Base-by-base conservation (phyloP, 2,888 invertebrate species). In the Camptogramma bilineatum region DNA sequence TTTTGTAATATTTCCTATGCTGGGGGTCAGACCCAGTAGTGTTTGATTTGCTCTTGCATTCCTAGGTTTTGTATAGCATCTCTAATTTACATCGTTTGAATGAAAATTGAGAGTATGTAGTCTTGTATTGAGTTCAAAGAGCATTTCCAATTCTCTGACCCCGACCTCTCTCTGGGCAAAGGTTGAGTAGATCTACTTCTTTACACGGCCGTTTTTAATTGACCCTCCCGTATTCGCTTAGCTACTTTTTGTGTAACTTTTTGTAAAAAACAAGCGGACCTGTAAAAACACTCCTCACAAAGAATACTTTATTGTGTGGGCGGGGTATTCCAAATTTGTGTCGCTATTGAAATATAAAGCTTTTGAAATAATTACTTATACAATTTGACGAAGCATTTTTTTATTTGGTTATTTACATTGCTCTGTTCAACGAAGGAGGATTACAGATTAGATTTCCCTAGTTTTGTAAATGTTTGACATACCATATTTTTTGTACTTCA, bases 141-240 rank as follows among this genome's bases (percentile, higher is more conserved):
- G 59, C 24, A 51, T 50, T 64, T 51, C 34, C 18, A 53, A 62
- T 52, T 60, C 21, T 10, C 8, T 17, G 54, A 47, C 2, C 44
- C 13, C 56, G 50, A 28, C 50, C 50, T 61, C 52, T 52, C 42
- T 44, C 42, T 8, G 28, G 57, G 53, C 53, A 53, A 65, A 64
- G 60, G 47, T 51, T 21, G 34, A 31, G 46, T 19, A 57, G 34
- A 57, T 57, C 48, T 48, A 44, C 19, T 39, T 57, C 42, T 65
- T 53, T 50, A 50, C 50, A 57, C 28, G 44, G 16, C 28, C 44
- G 16, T 44, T 56, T 55, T 39, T 52, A 55, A 52, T 65, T 61
- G 57, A 66, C 57, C 34, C 21, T 34, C 54, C 58, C 51, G 39
- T 51, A 52, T 66, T 65, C 51, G 48, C 48, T 53, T 51, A 59